These are phyloP conservation scores for Propithecus deckenii DNA, from an alignment of 2,797 vertebrate species.

Conservation along the genomic window DNA sequence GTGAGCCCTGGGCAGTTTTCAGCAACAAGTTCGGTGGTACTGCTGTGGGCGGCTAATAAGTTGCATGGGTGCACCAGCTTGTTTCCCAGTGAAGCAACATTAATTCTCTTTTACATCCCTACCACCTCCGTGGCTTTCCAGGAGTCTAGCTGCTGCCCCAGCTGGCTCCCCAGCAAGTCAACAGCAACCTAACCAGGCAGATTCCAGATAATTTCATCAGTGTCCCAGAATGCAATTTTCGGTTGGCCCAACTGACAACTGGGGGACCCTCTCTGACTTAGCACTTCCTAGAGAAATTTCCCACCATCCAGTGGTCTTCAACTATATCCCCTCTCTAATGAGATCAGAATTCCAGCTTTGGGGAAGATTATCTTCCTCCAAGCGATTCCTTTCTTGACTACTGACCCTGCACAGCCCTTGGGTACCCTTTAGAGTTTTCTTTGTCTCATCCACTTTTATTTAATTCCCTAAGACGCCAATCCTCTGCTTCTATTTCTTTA, in stretches of 20 bases:
- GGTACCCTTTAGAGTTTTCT: background rate
- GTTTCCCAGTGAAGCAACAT: background rate
- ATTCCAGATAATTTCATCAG: background rate
- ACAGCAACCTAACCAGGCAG: background rate
- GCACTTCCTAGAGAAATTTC: background rate
- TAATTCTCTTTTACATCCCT: background rate
- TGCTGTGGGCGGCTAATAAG: background rate
- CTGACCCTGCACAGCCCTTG: background rate
- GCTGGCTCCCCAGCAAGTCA: background rate
- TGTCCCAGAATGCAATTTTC: background rate
- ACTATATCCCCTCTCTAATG: background rate
- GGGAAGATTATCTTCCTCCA: background rate
- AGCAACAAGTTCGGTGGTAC: background rate
- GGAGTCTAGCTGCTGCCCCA: background rate
- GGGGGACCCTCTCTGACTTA: background rate
- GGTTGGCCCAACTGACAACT: background rate
- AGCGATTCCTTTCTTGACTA: background rate
- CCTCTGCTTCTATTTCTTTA: background rate
- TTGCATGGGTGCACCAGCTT: background rate
- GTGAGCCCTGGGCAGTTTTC: background rate
- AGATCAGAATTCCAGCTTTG: background rate
- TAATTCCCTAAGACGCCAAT: background rate
- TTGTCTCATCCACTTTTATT: background rate
- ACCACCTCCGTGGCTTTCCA: background rate
- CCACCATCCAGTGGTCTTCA: background rate